Base-by-base conservation (phyloP, 2,797 vertebrate genomes). In the Brachymystax lenok region DNA sequence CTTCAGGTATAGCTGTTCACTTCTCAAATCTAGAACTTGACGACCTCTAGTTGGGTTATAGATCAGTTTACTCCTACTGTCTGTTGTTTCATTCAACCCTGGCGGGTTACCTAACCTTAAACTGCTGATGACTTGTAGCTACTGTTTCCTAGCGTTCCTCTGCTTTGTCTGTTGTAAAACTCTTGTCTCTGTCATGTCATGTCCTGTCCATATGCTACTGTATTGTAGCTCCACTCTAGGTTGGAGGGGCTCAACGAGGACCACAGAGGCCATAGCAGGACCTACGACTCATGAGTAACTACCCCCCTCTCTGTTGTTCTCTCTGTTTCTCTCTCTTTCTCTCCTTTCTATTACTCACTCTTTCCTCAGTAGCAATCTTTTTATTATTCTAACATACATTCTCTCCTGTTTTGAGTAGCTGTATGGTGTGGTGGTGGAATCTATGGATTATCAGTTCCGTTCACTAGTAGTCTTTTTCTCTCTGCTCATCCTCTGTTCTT, bases 211-310 rank as follows among this genome's bases (percentile, higher is more conserved):
- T 59, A 59, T 6, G 19, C 56, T 59, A n/a, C 56, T 59, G 17
- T 59, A 59, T 2, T 59, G 56, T 59, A 59, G 56, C 56, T 59
- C 56, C 56, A 59, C n/a, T 59, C 56, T 59, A 59, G 56, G 56
- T 59, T 59, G 56, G 56, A 59, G 56, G 56, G 56, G 56, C 56
- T 59, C 17, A 59, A 59, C 56, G 56, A 59, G 56, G 56, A 59
- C n/a, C n/a, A 13, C 19, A 19, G 56, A 59, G 56, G 56, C 56
- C 56, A 59, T 59, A 59, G 56, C 56, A 59, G 56, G n/a, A 59
- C 56, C 56, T 59, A 59, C 56, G 56, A 59, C 56, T 59, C 56
- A 19, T 19, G 56, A 59, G 56, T 59, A 59, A 28, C 56, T 59
- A 59, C 54, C 16, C 3, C 52, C 3, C 19, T 4, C 52, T 19